These are phyloP conservation scores for Peromyscus californicus DNA, from an alignment of 2,113 vertebrate genomes.

Conservation along the genomic window DNA sequence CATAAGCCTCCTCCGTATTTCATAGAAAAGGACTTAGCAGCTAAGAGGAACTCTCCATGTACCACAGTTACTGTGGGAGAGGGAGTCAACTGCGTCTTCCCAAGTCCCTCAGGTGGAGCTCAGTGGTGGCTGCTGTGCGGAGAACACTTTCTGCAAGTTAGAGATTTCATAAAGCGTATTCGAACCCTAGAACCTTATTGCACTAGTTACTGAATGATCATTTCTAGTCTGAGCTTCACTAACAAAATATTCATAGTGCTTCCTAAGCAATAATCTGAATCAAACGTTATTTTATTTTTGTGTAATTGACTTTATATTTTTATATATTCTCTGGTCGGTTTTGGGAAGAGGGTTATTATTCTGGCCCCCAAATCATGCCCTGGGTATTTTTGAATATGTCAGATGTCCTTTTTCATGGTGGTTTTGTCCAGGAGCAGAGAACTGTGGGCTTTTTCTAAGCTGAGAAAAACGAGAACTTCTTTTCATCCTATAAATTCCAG, in stretches of 20 bases:
- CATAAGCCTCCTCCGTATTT: neutral
- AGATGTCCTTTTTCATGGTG: constrained; percentile 8
- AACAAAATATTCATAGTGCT: constrained; percentile 48
- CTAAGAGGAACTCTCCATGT: constrained; percentile 5
- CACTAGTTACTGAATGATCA: constrained; percentile 17
- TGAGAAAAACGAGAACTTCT: constrained; percentile 34
- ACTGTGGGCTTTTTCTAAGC: constrained; percentile 44
- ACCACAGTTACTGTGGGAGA: neutral
- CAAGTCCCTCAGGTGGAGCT: constrained; percentile 10
- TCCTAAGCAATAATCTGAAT: constrained; percentile 65
- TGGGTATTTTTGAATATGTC: constrained; percentile 60
- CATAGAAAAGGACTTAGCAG: neutral
- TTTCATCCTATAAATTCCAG: constrained; percentile 50
- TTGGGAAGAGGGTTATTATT: constrained; percentile 60
- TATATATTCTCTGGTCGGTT: constrained; percentile 68
- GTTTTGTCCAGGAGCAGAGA: neutral
- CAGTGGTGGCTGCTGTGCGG: constrained; percentile 40
- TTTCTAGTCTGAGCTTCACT: constrained; percentile 71
- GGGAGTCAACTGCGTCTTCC: neutral
- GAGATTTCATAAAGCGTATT: constrained; percentile 50
- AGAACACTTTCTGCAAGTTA: constrained; percentile 34
- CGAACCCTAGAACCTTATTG: constrained; percentile 52
- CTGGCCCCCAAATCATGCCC: constrained; percentile 56
- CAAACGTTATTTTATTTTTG: constrained; percentile 71
- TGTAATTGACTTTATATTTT: constrained; percentile 70